Conservation (phyloP, 1,140 invertebrate species). For the Calosoma granatense region DNA sequence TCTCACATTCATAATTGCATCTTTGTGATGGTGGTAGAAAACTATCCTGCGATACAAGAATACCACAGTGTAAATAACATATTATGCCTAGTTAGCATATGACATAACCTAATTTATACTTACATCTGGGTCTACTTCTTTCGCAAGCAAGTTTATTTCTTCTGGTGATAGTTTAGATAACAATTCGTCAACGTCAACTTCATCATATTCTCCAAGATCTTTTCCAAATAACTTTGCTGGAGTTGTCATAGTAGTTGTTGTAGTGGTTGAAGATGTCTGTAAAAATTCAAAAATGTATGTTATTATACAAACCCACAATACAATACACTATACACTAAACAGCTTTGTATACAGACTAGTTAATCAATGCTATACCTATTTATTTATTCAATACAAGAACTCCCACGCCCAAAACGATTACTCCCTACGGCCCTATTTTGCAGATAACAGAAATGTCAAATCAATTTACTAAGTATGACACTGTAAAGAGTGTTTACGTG, state of each 20-base stretch:
- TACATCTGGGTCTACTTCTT: constrained; percentile 99
- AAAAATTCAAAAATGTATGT: constrained; percentile 31
- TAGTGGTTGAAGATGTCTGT: constrained; percentile 75
- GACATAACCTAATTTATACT: constrained; percentile 38
- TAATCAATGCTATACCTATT: constrained; percentile 11
- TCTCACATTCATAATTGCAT: constrained; percentile 91
- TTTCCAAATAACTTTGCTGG: constrained; percentile 84
- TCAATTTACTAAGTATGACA: not conserved
- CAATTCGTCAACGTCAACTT: constrained; percentile 95
- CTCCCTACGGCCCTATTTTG: constrained; percentile 7
- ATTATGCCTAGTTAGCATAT: constrained; percentile 5
- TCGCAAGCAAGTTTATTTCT: constrained; percentile 93
- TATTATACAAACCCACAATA: constrained; percentile 11
- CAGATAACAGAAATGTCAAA: not conserved
- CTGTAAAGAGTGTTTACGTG: too few relatives aligned
- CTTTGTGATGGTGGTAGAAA: constrained; percentile 92
- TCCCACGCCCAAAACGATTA: constrained; percentile 13
- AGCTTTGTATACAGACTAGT: not conserved
- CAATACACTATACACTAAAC: not conserved
- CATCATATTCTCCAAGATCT: constrained; percentile 87
- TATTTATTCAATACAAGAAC: constrained; percentile 1
- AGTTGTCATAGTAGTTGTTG: constrained; percentile 78
- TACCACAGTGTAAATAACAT: constrained; percentile 8
- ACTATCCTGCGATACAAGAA: constrained; percentile 65
- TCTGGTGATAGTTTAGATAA: constrained; percentile 86